Conservation (phyloP, 2,113 vertebrate species). For the Lipophrys pholis region DNA sequence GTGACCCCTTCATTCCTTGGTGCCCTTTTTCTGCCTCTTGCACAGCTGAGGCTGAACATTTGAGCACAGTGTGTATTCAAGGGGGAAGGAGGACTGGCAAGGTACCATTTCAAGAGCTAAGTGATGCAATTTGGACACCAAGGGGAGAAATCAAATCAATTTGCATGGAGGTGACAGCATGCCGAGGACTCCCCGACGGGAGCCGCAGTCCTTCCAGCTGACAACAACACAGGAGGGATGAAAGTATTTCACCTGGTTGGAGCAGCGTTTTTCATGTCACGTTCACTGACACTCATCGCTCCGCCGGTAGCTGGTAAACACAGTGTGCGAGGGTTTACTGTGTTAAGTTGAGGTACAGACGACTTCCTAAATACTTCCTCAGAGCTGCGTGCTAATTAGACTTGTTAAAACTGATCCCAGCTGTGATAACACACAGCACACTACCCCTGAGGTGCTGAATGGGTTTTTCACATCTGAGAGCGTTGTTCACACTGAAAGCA, state of each 20-base stretch:
- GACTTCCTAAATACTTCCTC: constrained; percentile 47
- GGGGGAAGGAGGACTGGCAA: constrained; percentile 6
- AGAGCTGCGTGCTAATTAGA: constrained; percentile 65
- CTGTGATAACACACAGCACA: constrained; percentile 59
- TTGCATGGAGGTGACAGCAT: constrained; percentile 56
- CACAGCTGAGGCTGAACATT: constrained; percentile 15
- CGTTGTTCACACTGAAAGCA: constrained; percentile 46
- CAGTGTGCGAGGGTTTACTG: constrained; percentile 42
- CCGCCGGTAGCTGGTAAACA: constrained; percentile 15
- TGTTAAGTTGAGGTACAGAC: constrained; percentile 48
- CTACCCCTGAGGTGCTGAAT: constrained; percentile 49
- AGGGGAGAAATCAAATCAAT: constrained; percentile 62
- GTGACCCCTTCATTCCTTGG: constrained; percentile 26
- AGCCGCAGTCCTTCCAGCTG: constrained; percentile 18
- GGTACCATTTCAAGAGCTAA: constrained; percentile 48
- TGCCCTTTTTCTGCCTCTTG: background rate
- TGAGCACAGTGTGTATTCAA: constrained; percentile 10
- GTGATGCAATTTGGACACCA: constrained; percentile 74
- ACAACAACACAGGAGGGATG: constrained; percentile 5
- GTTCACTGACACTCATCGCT: constrained; percentile 8
- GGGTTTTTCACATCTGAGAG: constrained; percentile 53
- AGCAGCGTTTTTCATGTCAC: background rate
- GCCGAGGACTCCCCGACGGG: constrained; percentile 42
- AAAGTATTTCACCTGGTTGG: constrained; percentile 19
- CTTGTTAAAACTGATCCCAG: constrained; percentile 64